Evolutionary conservation across 2,888 invertebrate genomes (phyloP), one percentile per base, ranked within the genome.

Genomic region (Drosophila pseudotalamancana): DNA sequence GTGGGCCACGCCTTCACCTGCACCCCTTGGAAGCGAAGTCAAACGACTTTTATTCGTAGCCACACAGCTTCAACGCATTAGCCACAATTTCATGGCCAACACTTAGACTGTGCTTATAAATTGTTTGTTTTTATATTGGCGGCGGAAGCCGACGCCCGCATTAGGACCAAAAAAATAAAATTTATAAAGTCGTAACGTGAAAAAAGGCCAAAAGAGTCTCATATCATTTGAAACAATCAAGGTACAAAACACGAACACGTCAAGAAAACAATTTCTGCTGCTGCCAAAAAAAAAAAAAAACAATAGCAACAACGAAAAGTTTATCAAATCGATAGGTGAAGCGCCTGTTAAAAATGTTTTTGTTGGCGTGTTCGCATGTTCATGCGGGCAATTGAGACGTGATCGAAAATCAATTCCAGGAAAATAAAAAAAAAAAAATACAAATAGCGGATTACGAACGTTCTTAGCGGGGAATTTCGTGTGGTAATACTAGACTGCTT

Each of bases 241-340:
- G 54, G 59, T 56, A 70, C 48, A 57, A 12, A 25, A 65, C 14
- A 59, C 16, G 29, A 8, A 27, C 34, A 50, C 25, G 23, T 53
- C 29, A 48, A 31, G 59, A 35, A 43, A 39, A 57, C 25, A 74
- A 51, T 65, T n/a, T n/a, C n/a, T 65, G 54, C 35, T 54, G 60
- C 57, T 59, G 56, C 45, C 66, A 53, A 71, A 65, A 18, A 27
- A 25, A 43, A 16, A n/a, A 18, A 14, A n/a, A 5, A 31, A 31
- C 31, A n/a, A n/a, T n/a, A 14, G 5, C 4, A 2, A 23, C 9
- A 16, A 3, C 1, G 14, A 40, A 16, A 25, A 67, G 35, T 16
- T 76, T 78, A 71, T 84, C 76, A 76, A 84, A 81, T 71, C 82
- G 82, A 73, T 82, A 62, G 42, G 63, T 43, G 43, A 55, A 64